Evolutionary conservation across 2,797 vertebrate genomes (phyloP), one percentile per base, ranked within the genome.

Genomic region (Prionace glauca): DNA sequence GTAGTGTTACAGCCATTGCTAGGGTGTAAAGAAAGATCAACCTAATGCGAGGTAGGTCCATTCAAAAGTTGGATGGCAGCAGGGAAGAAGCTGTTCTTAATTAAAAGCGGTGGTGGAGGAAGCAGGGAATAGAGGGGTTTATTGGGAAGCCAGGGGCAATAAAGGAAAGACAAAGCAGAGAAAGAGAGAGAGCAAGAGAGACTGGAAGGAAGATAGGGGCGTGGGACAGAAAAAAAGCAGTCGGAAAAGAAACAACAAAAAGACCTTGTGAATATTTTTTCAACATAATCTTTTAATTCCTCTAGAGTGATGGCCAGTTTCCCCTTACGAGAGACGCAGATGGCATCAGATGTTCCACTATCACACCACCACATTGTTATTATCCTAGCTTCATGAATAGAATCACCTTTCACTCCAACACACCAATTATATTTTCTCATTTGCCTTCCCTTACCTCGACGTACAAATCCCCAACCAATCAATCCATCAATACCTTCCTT

Each of bases 401-500:
- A 3, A 81, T n/a, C 69, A 26, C 9, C 90, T 69, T 67, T 92
- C 90, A 69, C 20, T 14, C 90, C 36, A 92, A 92, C 45, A 67
- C 41, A 69, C 26, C 45, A 77, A 77, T 77, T 95, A 74, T n/a
- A 95, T 32, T 95, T 96, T 94, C 92, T 86, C 72, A 94, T 96
- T 93, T 96, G 72, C 92, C 41, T 88, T 96, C 95, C 96, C 96
- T 97, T 96, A 96, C 96, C 96, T 97, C 96, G 96, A 97, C 96
- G 96, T 96, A 96, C 96, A 95, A 96, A 95, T 96, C 96, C 96
- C 96, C 96, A 96, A 41, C 95, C 97, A 92, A 96, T 95, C 96
- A 97, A 97, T 97, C 97, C 97, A 97, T 95, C 93, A 95, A 95
- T 95, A 77, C 9, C 45, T 77, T n/a, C 32, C 71, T 95, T 95